phyloP scores from a whole-genome alignment of 1,140 invertebrate species.

The Pomphorhynchus laevis region DNA sequence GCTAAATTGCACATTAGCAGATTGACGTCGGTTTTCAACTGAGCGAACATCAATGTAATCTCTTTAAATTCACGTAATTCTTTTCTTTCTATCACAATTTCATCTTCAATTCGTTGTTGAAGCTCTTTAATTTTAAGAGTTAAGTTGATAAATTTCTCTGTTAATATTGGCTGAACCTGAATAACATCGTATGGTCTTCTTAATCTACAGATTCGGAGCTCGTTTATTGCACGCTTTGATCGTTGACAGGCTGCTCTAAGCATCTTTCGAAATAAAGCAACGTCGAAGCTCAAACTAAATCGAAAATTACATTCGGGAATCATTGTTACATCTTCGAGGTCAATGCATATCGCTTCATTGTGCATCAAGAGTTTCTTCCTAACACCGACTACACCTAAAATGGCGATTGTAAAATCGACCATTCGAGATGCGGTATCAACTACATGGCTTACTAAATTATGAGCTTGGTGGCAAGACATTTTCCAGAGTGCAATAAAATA shows the following conservation, averaged over 20 bases:
- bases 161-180: neutral
- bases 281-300: neutral
- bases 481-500: neutral
- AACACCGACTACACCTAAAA: neutral
- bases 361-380: neutral
- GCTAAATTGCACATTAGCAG: neutral
- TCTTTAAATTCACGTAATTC: neutral
- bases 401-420: neutral
- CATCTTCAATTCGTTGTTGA: neutral
- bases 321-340: neutral
- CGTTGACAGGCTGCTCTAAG: neutral
- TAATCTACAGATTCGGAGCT: neutral
- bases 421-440: neutral
- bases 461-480: neutral
- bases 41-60: neutral
- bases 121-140: neutral
- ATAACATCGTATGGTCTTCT: neutral
- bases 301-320: neutral
- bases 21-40: neutral
- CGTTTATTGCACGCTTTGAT: neutral
- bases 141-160: neutral
- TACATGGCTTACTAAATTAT: neutral
- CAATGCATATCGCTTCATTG: neutral
- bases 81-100: neutral
- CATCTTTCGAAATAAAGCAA: neutral